phyloP scores from a whole-genome alignment of 2,797 vertebrate genomes.

The Kryptopterus vitreolus region DNA sequence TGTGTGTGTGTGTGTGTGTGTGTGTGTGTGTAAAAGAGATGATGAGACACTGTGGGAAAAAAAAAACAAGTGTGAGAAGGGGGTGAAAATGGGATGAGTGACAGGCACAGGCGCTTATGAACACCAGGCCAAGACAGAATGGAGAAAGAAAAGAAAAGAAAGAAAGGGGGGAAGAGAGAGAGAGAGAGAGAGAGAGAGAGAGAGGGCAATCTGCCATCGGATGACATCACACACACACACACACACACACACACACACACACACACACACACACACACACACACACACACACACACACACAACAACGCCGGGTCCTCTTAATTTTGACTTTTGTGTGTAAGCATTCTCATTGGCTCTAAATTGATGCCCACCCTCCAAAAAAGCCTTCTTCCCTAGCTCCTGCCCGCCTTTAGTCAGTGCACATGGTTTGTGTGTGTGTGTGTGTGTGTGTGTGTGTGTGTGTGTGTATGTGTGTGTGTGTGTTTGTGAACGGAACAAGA shows the following conservation, averaged over 20 bases:
- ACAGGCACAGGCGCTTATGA: conserved; percentile 61
- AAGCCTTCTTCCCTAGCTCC: neutral
- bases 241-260: too few species aligned
- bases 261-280: too few species aligned
- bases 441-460: conserved; percentile 27
- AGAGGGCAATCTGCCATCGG: conserved; percentile 30
- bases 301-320: conserved; percentile 10
- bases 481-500: neutral
- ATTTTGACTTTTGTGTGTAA: conserved; percentile 4
- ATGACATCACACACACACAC: conserved; percentile 27
- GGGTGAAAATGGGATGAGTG: conserved; percentile 12
- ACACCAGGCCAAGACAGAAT: conserved; percentile 53
- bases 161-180: conserved; percentile 14
- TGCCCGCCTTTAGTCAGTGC: neutral
- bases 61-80: neutral
- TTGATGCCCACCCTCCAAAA: neutral
- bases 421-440: conserved; percentile 11
- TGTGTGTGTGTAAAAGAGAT: neutral
- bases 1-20: conserved; percentile 1
- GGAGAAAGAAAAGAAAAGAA: neutral
- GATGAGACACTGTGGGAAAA: neutral
- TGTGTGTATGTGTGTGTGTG: neutral
- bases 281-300: too few species aligned
- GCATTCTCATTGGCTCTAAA: neutral
- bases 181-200: conserved; percentile 14